These are phyloP conservation scores for Oryctes rhinoceros DNA, from an alignment of 1,140 invertebrate species.

Conservation along the genomic window DNA sequence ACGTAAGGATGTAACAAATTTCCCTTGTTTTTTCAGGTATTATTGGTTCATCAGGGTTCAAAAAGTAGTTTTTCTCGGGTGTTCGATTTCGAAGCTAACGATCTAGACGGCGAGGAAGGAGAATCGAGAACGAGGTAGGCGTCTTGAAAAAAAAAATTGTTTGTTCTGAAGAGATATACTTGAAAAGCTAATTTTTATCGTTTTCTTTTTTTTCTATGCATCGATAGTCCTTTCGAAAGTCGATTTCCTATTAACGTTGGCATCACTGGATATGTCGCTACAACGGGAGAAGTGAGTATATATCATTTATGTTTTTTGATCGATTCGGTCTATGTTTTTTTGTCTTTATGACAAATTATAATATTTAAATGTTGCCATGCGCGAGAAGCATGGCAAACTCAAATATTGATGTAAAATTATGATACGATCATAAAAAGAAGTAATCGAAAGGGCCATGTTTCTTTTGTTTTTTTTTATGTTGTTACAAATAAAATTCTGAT, in stretches of 20 bases:
- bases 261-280: conserved; percentile 94
- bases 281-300: conserved; percentile 88
- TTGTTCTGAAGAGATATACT: conserved; percentile 24
- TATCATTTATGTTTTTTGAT: background rate
- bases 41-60: conserved; percentile 87
- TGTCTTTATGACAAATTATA: no score
- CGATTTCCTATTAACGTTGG: conserved; percentile 97
- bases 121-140: conserved; percentile 76
- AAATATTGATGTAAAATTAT: no score
- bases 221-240: conserved; percentile 84
- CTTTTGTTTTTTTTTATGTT: no score
- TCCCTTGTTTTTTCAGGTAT: conserved; percentile 66
- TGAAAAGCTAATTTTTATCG: background rate
- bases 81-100: conserved; percentile 89
- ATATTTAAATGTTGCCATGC: no score
- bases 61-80: conserved; percentile 90
- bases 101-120: conserved; percentile 77
- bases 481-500: no score
- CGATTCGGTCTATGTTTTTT: no score
- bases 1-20: background rate
- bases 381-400: no score
- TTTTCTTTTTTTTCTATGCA: conserved; percentile 49
- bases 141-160: background rate
- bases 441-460: no score
- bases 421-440: no score